Conservation (phyloP, 1,140 invertebrate genomes). For the Zaprionus lachaisei region DNA sequence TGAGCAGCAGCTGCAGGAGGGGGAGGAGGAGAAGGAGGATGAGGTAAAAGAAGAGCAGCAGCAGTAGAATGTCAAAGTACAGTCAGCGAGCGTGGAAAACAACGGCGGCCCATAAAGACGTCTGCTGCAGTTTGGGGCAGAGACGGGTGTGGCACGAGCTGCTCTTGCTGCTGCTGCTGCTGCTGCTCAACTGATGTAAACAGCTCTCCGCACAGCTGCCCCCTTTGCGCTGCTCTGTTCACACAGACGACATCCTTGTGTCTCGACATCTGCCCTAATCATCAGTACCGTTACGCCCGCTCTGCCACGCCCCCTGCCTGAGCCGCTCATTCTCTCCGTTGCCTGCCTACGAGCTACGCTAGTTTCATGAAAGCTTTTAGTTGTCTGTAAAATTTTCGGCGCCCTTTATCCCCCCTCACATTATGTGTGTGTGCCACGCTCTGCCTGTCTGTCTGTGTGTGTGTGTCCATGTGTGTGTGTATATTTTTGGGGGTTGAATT, state of each 20-base stretch:
- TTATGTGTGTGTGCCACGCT: slow-evolving; percentile 3
- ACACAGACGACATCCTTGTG: slow-evolving; percentile 53
- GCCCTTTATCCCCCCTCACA: slow-evolving; percentile 51
- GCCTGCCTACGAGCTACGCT: slow-evolving; percentile 40
- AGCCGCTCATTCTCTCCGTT: not conserved
- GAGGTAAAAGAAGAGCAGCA: slow-evolving; percentile 37
- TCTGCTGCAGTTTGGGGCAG: slow-evolving; percentile 61
- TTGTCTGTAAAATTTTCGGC: slow-evolving; percentile 77
- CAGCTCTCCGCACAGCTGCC: not conserved
- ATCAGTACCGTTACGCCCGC: slow-evolving; percentile 40
- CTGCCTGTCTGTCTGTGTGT: slow-evolving; percentile 1
- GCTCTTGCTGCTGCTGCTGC: slow-evolving; percentile 4
- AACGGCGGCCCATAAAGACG: slow-evolving; percentile 78
- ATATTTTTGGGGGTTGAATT: slow-evolving; percentile 75
- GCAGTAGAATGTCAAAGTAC: slow-evolving; percentile 61
- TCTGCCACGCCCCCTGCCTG: slow-evolving; percentile 19
- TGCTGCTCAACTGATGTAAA: slow-evolving; percentile 21
- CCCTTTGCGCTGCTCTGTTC: not conserved
- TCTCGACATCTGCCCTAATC: slow-evolving; percentile 76
- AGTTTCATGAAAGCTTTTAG: slow-evolving; percentile 82
- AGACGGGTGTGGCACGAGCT: slow-evolving; percentile 28
- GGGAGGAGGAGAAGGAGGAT: not conserved
- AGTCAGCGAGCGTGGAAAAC: slow-evolving; percentile 80
- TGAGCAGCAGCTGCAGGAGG: slow-evolving; percentile 31
- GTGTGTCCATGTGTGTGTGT: slow-evolving; percentile 40